Evolutionary conservation across 2,888 invertebrate genomes (phyloP).

Genomic region (Ophion ellenae): DNA sequence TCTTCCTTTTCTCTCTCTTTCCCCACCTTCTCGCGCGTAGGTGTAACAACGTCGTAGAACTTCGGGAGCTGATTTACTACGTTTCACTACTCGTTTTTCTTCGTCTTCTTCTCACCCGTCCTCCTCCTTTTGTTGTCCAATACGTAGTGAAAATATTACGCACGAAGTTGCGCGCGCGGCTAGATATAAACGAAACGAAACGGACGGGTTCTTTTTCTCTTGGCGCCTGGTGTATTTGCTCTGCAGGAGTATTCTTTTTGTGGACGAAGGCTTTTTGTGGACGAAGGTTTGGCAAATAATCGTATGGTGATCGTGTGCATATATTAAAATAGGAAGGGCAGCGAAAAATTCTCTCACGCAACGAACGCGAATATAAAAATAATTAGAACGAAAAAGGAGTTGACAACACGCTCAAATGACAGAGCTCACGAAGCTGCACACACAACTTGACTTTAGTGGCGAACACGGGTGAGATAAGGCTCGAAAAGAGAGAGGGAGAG

Average conservation of each 20-base stretch:
- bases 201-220: not conserved
- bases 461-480: not conserved
- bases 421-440: not conserved
- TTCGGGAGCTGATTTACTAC: not conserved
- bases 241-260: not conserved
- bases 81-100: not conserved
- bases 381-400: not conserved
- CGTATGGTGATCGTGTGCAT: too few relatives aligned
- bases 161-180: not conserved
- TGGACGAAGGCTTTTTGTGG: not conserved
- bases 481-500: not conserved
- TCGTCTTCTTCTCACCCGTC: not conserved
- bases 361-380: not conserved
- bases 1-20: not conserved
- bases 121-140: not conserved
- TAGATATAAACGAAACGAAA: too few relatives aligned
- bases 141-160: not conserved
- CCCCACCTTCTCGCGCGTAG: not conserved
- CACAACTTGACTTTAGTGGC: not conserved
- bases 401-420: too few relatives aligned
- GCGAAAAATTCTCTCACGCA: too few relatives aligned
- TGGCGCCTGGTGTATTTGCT: not conserved
- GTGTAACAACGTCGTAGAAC: slow-evolving; percentile 1
- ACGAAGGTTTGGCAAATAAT: too few relatives aligned
- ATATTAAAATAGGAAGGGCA: too few relatives aligned